Conservation (phyloP, 2,888 invertebrate species). For the Temnothorax rugatulus region DNA sequence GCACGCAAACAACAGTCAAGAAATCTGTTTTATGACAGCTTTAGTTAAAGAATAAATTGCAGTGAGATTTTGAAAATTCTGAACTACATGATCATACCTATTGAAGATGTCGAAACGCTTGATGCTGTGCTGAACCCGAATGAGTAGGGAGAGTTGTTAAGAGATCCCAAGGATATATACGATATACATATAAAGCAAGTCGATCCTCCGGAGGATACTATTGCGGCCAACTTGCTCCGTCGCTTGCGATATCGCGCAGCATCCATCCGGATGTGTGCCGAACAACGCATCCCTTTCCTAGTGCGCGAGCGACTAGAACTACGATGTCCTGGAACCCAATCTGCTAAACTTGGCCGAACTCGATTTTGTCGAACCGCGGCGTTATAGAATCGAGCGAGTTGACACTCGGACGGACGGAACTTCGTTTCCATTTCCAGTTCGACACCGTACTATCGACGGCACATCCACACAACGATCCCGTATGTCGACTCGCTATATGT, state of each 20-base stretch:
- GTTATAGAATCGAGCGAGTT: conserved; percentile 50
- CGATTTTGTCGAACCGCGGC: conserved; percentile 49
- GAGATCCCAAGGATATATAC: conserved; percentile 26
- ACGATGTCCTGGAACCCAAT: conserved; percentile 32
- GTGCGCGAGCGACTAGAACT: conserved; percentile 14
- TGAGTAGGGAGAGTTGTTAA: not conserved
- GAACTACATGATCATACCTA: not conserved
- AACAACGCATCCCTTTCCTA: conserved; percentile 18
- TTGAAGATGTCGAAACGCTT: conserved; percentile 8
- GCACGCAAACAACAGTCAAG: not conserved
- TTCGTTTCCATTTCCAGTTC: conserved; percentile 33
- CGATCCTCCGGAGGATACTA: conserved; percentile 10
- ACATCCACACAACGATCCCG: not conserved
- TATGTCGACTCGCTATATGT: not conserved
- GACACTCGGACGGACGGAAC: conserved; percentile 35
- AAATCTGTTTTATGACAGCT: not conserved
- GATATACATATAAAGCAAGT: conserved; percentile 27
- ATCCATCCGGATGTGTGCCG: conserved; percentile 40
- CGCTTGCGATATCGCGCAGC: conserved; percentile 30
- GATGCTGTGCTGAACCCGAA: not conserved
- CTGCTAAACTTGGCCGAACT: conserved; percentile 64
- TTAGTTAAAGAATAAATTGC: not conserved
- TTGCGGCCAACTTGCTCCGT: conserved; percentile 23
- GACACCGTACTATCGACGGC: conserved; percentile 20
- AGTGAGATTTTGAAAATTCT: not conserved